Evolutionary conservation across 2,797 vertebrate species (phyloP), one percentile per base, ranked within the genome.

Genomic region (Dryobates pubescens): DNA sequence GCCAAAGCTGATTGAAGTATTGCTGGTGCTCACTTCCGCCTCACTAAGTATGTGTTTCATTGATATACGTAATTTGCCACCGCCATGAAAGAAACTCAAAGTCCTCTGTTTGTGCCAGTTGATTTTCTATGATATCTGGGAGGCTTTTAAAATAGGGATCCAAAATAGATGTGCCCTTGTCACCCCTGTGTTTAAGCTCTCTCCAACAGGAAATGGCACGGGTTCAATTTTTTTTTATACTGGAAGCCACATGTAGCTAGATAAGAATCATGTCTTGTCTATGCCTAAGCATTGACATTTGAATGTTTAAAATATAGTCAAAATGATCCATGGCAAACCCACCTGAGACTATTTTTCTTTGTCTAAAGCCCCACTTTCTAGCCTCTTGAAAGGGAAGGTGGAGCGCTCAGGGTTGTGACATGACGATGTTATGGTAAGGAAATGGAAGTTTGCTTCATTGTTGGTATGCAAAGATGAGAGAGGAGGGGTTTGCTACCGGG

Each of bases 1-100:
- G 98, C 97, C 98, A 98, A 65, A 81, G 92, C 94, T 97, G 98
- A 98, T 98, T 97, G 98, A 98, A 96, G 94, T 86, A 96, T 97
- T 96, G 96, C 97, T 97, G 97, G 97, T 26, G 61, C 79, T 91
- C 89, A 34, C 97, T 98, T 98, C 98, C 98, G 96, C 90, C 84
- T 76, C 16, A 14, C 91, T 88, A 85, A 96, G 92, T 94, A 32
- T 97, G 97, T 88, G 97, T 96, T 90, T 87, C 97, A 95, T 96
- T 97, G 97, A 98, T 97, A 97, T 92, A 96, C 95, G 70, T 83
- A 45, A 92, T 94, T 92, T 71, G 96, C 97, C 97, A 51, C 90
- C 57, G 10, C 95, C 86, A 73, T 96, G 96, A 96, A 96, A 97
- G 97, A 95, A 91, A 91, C 82, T 95, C 95, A 82, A 12, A 75